Evolutionary conservation across 2,113 vertebrate genomes (phyloP), one percentile per base, ranked within the genome.

Genomic region (Sylvilagus bachmani): DNA sequence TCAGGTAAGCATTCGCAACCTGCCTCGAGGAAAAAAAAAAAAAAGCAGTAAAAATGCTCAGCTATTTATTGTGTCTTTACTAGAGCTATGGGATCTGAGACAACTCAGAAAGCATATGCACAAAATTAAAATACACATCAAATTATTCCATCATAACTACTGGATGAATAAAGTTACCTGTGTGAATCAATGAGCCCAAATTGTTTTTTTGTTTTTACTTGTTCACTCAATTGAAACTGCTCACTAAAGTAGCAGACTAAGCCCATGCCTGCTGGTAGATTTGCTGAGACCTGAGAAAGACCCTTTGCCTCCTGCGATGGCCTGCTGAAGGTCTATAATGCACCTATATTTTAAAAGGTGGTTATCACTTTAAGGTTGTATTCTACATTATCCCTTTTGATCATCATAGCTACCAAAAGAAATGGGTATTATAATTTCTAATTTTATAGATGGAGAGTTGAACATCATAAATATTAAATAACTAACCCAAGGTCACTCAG

Each of bases 31-130:
- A 36, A 93, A 92, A 87, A 44, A 36, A 29, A 29, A 25, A 75
- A 78, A 91, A 17, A 66, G 73, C 13, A 58, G 2, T 58, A 58
- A 58, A 58, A 58, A 78, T 89, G 90, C 69, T 74, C 62, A 85
- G 79, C 27, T 27, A n/a, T 94, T 92, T 73, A 55, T 90, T 90
- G 88, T 74, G 58, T 89, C 89, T 87, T 90, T 75, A 19, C 73
- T 62, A 44, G 85, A 87, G 62, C 22, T 89, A 38, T 55, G 51
- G 73, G 53, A 24, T 33, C 83, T 33, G 58, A 82, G 86, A 79
- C 80, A 91, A 67, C 73, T 71, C 64, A 31, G 84, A 64, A 66
- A 89, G 44, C 78, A n/a, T 49, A 38, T 24, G 82, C 71, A 83
- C 8, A 62, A 95, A 44, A 90, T 71, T 86, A 86, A 93, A 91